phyloP scores from a whole-genome alignment of 1,140 invertebrate genomes.

The Calephelis nemesis region DNA sequence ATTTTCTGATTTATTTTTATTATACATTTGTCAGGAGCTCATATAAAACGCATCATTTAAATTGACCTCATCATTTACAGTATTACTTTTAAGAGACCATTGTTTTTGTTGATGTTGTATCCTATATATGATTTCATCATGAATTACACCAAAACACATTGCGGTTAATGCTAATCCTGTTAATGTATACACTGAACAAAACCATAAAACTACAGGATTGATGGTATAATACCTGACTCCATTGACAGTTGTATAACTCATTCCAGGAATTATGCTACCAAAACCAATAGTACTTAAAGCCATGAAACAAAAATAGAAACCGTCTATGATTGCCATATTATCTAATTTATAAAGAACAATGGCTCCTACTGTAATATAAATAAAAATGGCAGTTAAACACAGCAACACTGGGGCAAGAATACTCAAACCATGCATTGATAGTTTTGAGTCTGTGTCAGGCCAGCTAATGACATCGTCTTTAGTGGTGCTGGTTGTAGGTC shows the following conservation, averaged over 20 bases:
- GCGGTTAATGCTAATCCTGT: constrained; percentile 96
- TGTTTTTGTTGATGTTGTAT: constrained; percentile 82
- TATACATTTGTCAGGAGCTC: constrained; percentile 79
- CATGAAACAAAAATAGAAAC: constrained; percentile 97
- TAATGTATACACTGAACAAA: constrained; percentile 96
- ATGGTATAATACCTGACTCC: constrained; percentile 71
- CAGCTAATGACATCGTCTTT: constrained; percentile 77
- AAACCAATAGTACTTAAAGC: constrained; percentile 95
- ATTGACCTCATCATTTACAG: constrained; percentile 75
- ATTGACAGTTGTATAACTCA: constrained; percentile 81
- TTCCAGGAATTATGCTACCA: constrained; percentile 92
- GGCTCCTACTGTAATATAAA: constrained; percentile 92
- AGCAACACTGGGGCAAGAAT: constrained; percentile 89
- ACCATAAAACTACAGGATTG: constrained; percentile 85
- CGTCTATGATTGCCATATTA: constrained; percentile 91
- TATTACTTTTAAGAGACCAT: constrained; percentile 76
- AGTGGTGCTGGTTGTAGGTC: constrained; percentile 63
- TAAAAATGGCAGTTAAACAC: constrained; percentile 89
- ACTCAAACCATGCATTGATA: constrained; percentile 87
- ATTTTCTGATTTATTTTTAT: constrained; percentile 73
- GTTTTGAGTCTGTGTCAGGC: constrained; percentile 84
- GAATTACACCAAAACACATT: constrained; percentile 98
- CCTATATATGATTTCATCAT: constrained; percentile 93
- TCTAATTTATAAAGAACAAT: constrained; percentile 92
- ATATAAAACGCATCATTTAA: constrained; percentile 76